Evolutionary conservation across 2,888 invertebrate genomes (phyloP).

Genomic region (Glaucopsyche alexis): DNA sequence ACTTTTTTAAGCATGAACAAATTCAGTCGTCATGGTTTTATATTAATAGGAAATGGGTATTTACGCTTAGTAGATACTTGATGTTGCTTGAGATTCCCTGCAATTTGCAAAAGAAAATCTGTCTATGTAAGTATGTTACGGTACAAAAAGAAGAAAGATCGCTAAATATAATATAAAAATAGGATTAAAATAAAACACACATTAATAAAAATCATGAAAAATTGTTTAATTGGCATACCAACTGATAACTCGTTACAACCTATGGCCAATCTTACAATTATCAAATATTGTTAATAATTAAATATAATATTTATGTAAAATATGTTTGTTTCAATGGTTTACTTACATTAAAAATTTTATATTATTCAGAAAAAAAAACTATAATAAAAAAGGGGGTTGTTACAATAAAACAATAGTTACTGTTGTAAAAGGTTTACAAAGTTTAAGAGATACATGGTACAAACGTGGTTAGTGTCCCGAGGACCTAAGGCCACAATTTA

Average conservation of each 20-base stretch:
- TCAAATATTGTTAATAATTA: constrained; percentile 79
- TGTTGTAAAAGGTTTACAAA: constrained; percentile 68
- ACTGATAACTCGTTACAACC: constrained; percentile 79
- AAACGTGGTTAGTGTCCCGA: constrained; percentile 51
- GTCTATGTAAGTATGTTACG: too few relatives aligned
- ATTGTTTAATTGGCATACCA: constrained; percentile 80
- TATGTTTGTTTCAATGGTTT: constrained; percentile 78
- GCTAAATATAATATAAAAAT: not conserved
- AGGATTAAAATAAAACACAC: constrained; percentile 59
- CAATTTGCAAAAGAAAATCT: too few relatives aligned
- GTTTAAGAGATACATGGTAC: constrained; percentile 48
- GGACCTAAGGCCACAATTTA: constrained; percentile 74
- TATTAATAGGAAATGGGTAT: too few relatives aligned
- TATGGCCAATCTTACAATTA: constrained; percentile 79
- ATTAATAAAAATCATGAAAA: constrained; percentile 77
- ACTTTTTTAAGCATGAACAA: too few relatives aligned
- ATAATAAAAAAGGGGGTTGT: constrained; percentile 66
- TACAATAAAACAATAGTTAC: constrained; percentile 61
- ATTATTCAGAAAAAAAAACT: constrained; percentile 71
- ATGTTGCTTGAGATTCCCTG: too few relatives aligned
- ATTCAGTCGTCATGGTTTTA: too few relatives aligned
- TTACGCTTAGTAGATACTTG: too few relatives aligned
- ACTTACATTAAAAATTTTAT: constrained; percentile 78
- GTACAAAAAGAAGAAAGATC: too few relatives aligned
- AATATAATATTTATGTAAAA: constrained; percentile 80